Evolutionary conservation across 2,797 vertebrate species (phyloP), one percentile per base, ranked within the genome.

Genomic region (Numenius phaeopus): DNA sequence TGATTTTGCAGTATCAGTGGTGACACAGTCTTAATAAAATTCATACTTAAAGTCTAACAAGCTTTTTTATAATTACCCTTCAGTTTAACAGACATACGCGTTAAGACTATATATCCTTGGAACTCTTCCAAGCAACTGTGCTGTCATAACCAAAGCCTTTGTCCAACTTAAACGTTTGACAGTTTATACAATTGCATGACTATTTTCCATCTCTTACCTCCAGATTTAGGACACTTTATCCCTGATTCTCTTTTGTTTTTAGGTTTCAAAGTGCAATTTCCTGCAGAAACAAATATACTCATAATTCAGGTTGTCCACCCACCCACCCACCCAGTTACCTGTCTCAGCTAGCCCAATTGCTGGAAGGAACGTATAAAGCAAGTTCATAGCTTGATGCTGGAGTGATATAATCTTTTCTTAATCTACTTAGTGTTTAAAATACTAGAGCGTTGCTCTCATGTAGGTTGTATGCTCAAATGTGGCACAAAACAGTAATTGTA

Each of bases 281-380:
- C 93, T 91, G 83, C 75, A 83, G 83, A 94, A 97, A 83, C 0
- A 19, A 79, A 84, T 88, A 75, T 70, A 89, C 34, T 83, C 89
- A 66, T 92, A 86, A 91, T 83, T 96, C 96, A 94, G 58, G 70
- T 70, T 97, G 93, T 97, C 84, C 87, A 95, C 97, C 95, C 95
- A 96, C 87, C 95, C 86, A 96, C 87, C 94, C 84, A 96, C 85
- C 52, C 75, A 64, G 47, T 29, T 94, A 83, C 98, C 82, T 98
- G 98, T 96, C 97, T 94, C 89, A 94, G 96, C 98, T 97, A 98
- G 98, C 95, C 92, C 82, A 34, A 0, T 97, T 97, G 97, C 98
- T 98, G 67, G 95, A 97, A 98, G 97, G 87, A 97, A 97, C 72
- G 2, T 89, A 97, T 94, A 93, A 96, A 96, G 92, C 65, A 80